Percentiles rank a stretch among this genome's conserved stretches.
These are phyloP conservation scores for Lithobius niger DNA, from an alignment of 1,140 invertebrate genomes.

Conservation along the genomic window DNA sequence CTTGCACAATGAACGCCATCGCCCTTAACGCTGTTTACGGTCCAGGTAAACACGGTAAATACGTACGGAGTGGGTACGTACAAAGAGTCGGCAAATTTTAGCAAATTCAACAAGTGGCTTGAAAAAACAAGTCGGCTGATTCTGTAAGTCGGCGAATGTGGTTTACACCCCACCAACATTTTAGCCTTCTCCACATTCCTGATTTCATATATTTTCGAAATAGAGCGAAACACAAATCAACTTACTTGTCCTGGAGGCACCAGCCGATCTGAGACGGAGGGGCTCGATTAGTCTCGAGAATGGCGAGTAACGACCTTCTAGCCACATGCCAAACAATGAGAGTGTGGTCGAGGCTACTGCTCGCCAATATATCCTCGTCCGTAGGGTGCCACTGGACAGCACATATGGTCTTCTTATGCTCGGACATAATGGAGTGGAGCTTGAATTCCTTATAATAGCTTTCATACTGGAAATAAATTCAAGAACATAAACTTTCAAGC, in stretches of 20 bases:
- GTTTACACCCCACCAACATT: too few relatives aligned
- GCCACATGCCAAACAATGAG: slow-evolving; percentile 32
- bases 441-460: slow-evolving; percentile 34
- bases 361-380: slow-evolving; percentile 29
- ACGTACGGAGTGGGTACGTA: too few relatives aligned
- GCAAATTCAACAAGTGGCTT: too few relatives aligned
- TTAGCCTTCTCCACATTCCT: too few relatives aligned
- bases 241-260: slow-evolving; percentile 17
- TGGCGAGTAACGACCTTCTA: slow-evolving; percentile 24
- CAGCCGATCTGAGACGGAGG: slow-evolving; percentile 25
- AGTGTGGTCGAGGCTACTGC: slow-evolving; percentile 25
- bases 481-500: slow-evolving; percentile 5
- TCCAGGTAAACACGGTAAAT: too few relatives aligned
- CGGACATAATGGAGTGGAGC: slow-evolving; percentile 35
- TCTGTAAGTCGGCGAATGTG: too few relatives aligned
- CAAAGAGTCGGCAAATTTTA: too few relatives aligned
- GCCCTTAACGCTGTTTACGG: too few relatives aligned
- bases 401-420: slow-evolving; percentile 37
- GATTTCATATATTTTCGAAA: too few relatives aligned
- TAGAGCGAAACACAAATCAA: too few relatives aligned
- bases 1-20: too few relatives aligned
- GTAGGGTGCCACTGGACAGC: slow-evolving; percentile 30
- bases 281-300: slow-evolving; percentile 20
- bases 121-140: too few relatives aligned
- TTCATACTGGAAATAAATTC: slow-evolving; percentile 32